Conservation (phyloP, 1,140 invertebrate species). For the Papilio machaon region DNA sequence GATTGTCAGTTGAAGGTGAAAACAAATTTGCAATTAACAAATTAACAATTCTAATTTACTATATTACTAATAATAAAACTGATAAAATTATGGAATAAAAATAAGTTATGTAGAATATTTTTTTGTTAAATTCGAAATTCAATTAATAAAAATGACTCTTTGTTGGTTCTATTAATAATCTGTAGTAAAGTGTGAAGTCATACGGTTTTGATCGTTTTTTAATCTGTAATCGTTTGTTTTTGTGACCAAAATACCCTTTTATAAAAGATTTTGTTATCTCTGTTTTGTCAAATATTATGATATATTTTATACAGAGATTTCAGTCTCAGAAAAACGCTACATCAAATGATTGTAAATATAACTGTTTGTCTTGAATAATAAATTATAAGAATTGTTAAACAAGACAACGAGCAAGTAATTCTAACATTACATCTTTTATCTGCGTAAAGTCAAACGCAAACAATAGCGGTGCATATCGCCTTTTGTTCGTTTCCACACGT, state of each 20-base stretch:
- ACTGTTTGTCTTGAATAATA: not conserved
- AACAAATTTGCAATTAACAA: conserved; percentile 15
- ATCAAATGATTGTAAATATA: not conserved
- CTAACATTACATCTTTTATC: not conserved
- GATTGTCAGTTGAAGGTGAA: not conserved
- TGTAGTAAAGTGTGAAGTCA: too few relatives aligned
- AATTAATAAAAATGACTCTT: too few relatives aligned
- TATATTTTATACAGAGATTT: too few relatives aligned
- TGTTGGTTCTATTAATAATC: too few relatives aligned
- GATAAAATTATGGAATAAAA: conserved; percentile 1
- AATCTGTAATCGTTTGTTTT: too few relatives aligned
- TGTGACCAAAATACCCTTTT: too few relatives aligned
- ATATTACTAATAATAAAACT: not conserved
- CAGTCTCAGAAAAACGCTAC: too few relatives aligned
- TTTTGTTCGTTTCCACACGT: conserved; percentile 63
- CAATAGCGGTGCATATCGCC: conserved; percentile 65
- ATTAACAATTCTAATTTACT: conserved; percentile 18
- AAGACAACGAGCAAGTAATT: conserved; percentile 13
- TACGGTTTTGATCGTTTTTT: too few relatives aligned
- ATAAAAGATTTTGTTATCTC: too few relatives aligned
- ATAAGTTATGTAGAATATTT: not conserved
- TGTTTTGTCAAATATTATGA: too few relatives aligned
- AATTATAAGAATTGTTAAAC: not conserved
- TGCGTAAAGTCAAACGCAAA: conserved; percentile 43
- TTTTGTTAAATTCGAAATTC: too few relatives aligned